Percentiles rank a stretch among this genome's conserved stretches.
These are phyloP conservation scores for Boulengeromyrus knoepffleri DNA, from an alignment of 2,113 vertebrate species.

Conservation along the genomic window DNA sequence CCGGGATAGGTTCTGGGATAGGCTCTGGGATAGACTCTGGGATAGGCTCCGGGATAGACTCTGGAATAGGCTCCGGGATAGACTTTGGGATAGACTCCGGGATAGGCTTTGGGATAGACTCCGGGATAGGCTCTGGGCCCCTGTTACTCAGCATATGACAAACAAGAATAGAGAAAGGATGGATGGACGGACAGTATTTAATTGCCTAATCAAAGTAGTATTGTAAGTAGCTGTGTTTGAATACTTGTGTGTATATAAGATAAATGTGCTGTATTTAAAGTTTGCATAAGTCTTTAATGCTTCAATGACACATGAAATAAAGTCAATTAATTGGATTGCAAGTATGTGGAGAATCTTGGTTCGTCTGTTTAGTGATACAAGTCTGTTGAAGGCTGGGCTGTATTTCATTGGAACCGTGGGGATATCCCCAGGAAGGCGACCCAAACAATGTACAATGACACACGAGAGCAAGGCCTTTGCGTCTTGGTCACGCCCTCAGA, in stretches of 20 bases:
- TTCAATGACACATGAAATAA: neutral
- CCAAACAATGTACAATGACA: neutral
- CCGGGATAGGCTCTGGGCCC: neutral
- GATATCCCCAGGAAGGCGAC: neutral
- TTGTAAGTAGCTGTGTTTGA: neutral
- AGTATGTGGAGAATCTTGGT: neutral
- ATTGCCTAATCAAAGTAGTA: neutral
- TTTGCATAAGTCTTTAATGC: neutral
- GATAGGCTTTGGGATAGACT: too few species aligned
- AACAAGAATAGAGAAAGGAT: neutral
- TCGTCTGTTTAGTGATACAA: neutral
- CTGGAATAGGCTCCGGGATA: too few species aligned
- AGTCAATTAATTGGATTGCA: neutral
- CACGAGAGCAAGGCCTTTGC: neutral
- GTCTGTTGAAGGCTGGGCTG: neutral
- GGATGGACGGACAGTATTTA: neutral
- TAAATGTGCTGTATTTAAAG: neutral
- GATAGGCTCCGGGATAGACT: too few species aligned
- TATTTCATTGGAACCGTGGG: neutral
- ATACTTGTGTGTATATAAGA: neutral
- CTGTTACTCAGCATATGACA: neutral
- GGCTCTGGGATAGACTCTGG: accelerated
- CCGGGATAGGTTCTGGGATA: too few species aligned
- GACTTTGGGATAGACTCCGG: too few species aligned
- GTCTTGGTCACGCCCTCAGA: neutral